Evolutionary conservation across 2,797 vertebrate genomes (phyloP).

Genomic region (Hyperoplus lanceolatus): DNA sequence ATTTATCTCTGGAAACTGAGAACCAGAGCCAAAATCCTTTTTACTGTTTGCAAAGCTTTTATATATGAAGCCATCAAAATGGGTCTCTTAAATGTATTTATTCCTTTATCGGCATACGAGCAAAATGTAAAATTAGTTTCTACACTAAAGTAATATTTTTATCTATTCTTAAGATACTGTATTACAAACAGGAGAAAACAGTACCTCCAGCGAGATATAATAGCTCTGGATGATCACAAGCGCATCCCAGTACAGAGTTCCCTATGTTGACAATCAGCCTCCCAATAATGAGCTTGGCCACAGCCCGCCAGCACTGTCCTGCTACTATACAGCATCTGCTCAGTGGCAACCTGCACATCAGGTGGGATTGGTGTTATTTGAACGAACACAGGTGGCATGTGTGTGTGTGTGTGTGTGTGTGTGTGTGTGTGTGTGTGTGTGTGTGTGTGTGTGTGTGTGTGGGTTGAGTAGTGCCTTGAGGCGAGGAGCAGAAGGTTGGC

Average conservation of each 20-base stretch:
- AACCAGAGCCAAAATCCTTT: not conserved
- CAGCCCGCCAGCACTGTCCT: slow-evolving; percentile 39
- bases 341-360: slow-evolving; percentile 65
- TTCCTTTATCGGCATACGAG: not conserved
- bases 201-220: slow-evolving; percentile 4
- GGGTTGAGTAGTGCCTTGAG: slow-evolving; percentile 67
- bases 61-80: not conserved
- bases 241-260: not conserved
- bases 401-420: slow-evolving; percentile 12
- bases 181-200: not conserved
- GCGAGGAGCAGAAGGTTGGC: slow-evolving; percentile 63
- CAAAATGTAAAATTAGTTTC: not conserved
- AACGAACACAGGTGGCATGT: slow-evolving; percentile 65
- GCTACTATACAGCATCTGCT: slow-evolving; percentile 69
- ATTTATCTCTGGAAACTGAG: not conserved
- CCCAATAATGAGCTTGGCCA: slow-evolving; percentile 55
- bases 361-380: slow-evolving; percentile 60
- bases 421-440: no score
- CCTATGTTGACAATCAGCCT: slow-evolving; percentile 27
- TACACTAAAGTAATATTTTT: not conserved
- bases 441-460: no score
- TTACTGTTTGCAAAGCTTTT: not conserved
- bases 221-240: not conserved
- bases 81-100: not conserved
- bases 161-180: not conserved